Percentiles rank a stretch among this genome's conserved stretches.
Conservation (phyloP, 2,113 vertebrate species). For the Indicator indicator region DNA sequence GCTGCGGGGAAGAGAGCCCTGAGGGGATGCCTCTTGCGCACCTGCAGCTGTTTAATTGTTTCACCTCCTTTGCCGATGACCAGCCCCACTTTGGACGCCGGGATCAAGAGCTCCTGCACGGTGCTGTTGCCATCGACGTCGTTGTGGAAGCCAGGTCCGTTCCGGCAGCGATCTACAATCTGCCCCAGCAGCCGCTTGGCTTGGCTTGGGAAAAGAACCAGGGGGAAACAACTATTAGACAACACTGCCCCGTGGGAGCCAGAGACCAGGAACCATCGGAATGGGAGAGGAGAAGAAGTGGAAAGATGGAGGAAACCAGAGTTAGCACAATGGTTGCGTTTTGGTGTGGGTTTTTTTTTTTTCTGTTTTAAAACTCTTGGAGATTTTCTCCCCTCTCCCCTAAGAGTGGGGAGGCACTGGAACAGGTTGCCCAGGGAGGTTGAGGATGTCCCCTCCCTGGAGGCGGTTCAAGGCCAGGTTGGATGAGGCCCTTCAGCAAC, state of each 20-base stretch:
- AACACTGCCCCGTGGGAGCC: not conserved
- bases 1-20: not conserved
- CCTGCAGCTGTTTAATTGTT: constrained; percentile 98
- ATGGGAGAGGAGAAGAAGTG: constrained; percentile 51
- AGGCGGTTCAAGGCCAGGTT: too few species aligned
- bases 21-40: constrained; percentile 58
- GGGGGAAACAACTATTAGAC: constrained; percentile 62
- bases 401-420: too few species aligned
- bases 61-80: constrained; percentile 99
- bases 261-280: not conserved
- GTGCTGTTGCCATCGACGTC: constrained; percentile 91
- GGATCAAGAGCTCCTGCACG: constrained; percentile 95
- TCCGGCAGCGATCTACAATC: constrained; percentile 98
- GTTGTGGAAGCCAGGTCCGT: constrained; percentile 92
- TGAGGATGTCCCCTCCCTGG: too few species aligned
- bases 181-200: constrained; percentile 94
- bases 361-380: not conserved
- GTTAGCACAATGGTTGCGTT: constrained; percentile 58
- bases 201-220: constrained; percentile 84
- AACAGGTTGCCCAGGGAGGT: too few species aligned
- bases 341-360: not conserved
- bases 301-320: constrained; percentile 67
- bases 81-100: constrained; percentile 96
- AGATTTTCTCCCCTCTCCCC: not conserved
- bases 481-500: too few species aligned